Percentiles rank a stretch among this genome's conserved stretches.
Conservation (phyloP, 2,888 invertebrate species). For the Carpatolechia fugitivella region DNA sequence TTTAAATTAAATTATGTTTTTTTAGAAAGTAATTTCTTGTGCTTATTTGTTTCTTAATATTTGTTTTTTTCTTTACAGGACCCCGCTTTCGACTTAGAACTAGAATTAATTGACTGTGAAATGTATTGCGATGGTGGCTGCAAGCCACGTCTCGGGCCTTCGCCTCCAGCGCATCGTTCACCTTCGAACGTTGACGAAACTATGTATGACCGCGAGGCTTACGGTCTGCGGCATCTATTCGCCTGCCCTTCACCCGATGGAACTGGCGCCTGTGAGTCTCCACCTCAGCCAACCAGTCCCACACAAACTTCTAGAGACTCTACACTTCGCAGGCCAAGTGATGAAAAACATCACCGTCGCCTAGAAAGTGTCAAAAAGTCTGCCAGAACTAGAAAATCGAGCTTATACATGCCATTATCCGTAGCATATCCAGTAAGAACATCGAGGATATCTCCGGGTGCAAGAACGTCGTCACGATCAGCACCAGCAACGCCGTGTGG, state of each 20-base stretch:
- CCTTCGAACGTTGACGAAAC: slow-evolving; percentile 47
- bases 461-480: slow-evolving; percentile 85
- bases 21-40: too few species aligned
- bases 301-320: slow-evolving; percentile 87
- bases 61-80: slow-evolving; percentile 38
- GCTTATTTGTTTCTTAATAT: not conserved
- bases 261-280: slow-evolving; percentile 76
- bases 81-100: slow-evolving; percentile 56
- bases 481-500: slow-evolving; percentile 90
- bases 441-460: slow-evolving; percentile 59
- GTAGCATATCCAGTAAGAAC: slow-evolving; percentile 53
- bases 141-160: slow-evolving; percentile 58
- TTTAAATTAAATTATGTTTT: too few species aligned
- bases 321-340: slow-evolving; percentile 81
- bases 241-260: slow-evolving; percentile 47
- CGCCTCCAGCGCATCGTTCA: slow-evolving; percentile 54
- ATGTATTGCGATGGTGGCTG: slow-evolving; percentile 63
- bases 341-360: slow-evolving; percentile 76
- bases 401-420: slow-evolving; percentile 84
- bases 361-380: slow-evolving; percentile 51
- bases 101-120: slow-evolving; percentile 66
- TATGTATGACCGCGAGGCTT: slow-evolving; percentile 54
- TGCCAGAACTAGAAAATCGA: slow-evolving; percentile 78
- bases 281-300: slow-evolving; percentile 90
- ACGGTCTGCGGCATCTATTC: slow-evolving; percentile 51